phyloP scores from a whole-genome alignment of 1,140 invertebrate genomes.

The Hesperophylax magnus region DNA sequence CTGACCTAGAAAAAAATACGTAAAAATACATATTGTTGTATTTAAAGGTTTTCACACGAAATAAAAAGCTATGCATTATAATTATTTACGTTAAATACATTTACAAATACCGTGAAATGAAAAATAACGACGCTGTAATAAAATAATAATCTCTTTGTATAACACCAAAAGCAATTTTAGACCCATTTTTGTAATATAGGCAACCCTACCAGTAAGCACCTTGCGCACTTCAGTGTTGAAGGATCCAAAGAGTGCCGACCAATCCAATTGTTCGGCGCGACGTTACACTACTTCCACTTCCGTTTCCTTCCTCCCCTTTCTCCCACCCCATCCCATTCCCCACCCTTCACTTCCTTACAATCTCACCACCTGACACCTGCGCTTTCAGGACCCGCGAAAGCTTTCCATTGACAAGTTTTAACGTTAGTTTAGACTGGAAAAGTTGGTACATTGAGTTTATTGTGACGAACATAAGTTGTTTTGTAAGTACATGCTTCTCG shows the following conservation, averaged over 20 bases:
- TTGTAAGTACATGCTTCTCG: not conserved
- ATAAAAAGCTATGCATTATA: too few relatives aligned
- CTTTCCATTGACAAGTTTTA: slow-evolving; percentile 17
- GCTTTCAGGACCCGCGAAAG: slow-evolving; percentile 16
- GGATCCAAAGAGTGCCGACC: slow-evolving; percentile 23
- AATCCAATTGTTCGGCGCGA: slow-evolving; percentile 42
- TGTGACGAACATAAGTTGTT: slow-evolving; percentile 5
- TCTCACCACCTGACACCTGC: slow-evolving; percentile 25
- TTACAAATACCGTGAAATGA: too few relatives aligned
- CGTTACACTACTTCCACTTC: slow-evolving; percentile 20
- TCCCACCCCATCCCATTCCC: not conserved
- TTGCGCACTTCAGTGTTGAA: slow-evolving; percentile 37
- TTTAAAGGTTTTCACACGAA: too few relatives aligned
- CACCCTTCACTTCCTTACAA: not conserved
- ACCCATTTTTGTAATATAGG: not conserved
- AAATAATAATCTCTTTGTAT: too few relatives aligned
- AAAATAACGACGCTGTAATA: too few relatives aligned
- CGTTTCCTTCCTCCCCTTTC: not conserved
- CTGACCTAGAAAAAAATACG: too few relatives aligned
- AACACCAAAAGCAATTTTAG: too few relatives aligned
- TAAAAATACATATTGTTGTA: too few relatives aligned
- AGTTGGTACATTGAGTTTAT: not conserved
- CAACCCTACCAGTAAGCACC: not conserved
- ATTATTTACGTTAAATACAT: too few relatives aligned
- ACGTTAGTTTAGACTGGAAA: slow-evolving; percentile 15